A percentile compares a stretch with the other conserved stretches of the same genome.
Evolutionary conservation across 2,888 invertebrate species (phyloP).

Genomic region (Baronia brevicornis): DNA sequence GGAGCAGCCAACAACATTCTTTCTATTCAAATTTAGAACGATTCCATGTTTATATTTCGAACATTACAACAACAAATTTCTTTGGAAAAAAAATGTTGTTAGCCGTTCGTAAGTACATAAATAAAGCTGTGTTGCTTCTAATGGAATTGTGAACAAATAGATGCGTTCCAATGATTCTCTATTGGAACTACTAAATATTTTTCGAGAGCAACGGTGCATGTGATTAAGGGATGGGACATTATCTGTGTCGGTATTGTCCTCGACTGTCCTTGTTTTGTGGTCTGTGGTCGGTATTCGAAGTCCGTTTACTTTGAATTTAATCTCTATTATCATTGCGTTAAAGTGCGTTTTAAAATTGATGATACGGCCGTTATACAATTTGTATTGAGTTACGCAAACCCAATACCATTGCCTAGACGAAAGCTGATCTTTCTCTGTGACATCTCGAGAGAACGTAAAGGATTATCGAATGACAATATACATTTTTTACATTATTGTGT

Average conservation of each 20-base stretch:
- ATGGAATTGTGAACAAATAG: slow-evolving; percentile 55
- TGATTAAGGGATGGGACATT: slow-evolving; percentile 74
- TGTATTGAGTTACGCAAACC: slow-evolving; percentile 73
- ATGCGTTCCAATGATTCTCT: slow-evolving; percentile 44
- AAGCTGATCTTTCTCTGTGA: slow-evolving; percentile 71
- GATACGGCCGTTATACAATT: slow-evolving; percentile 29
- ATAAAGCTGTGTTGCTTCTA: slow-evolving; percentile 43
- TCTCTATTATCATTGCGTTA: slow-evolving; percentile 35
- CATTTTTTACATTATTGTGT: slow-evolving; percentile 51
- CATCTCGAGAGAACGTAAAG: slow-evolving; percentile 70
- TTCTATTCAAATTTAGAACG: slow-evolving; percentile 57
- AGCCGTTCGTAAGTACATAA: slow-evolving; percentile 50
- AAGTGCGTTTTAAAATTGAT: slow-evolving; percentile 19
- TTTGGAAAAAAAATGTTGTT: slow-evolving; percentile 26
- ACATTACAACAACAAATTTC: slow-evolving; percentile 17
- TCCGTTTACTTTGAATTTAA: slow-evolving; percentile 8
- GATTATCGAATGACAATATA: slow-evolving; percentile 73
- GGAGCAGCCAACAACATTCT: slow-evolving; percentile 47
- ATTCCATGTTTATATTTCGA: slow-evolving; percentile 25
- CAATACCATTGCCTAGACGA: slow-evolving; percentile 65
- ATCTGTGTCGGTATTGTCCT: slow-evolving; percentile 61
- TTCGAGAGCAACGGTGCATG: slow-evolving; percentile 70
- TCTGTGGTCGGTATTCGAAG: slow-evolving; percentile 49
- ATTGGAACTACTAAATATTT: slow-evolving; percentile 61
- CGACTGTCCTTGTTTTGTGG: slow-evolving; percentile 62